phyloP scores from a whole-genome alignment of 2,888 invertebrate species.

The Euzophera pinguis region DNA sequence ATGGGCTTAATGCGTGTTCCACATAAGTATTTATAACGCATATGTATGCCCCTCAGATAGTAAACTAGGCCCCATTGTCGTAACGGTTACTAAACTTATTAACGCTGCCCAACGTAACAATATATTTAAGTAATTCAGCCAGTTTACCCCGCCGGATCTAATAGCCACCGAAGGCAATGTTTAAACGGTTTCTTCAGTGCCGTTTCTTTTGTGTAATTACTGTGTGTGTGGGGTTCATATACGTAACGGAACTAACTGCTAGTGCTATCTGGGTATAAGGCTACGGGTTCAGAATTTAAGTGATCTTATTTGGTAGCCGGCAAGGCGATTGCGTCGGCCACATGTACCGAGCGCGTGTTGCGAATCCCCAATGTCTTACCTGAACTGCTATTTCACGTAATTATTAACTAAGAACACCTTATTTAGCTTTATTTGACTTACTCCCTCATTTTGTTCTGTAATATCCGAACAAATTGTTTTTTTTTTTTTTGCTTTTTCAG shows the following conservation, averaged over 20 bases:
- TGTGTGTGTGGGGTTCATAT: conserved; percentile 56
- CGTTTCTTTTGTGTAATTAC: conserved; percentile 74
- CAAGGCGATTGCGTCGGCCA: conserved; percentile 56
- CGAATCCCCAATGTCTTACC: conserved; percentile 61
- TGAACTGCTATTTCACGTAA: conserved; percentile 55
- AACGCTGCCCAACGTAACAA: conserved; percentile 33
- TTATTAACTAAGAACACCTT: conserved; percentile 51
- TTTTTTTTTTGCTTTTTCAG: not conserved
- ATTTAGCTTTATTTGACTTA: conserved; percentile 47
- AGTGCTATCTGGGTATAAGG: conserved; percentile 61
- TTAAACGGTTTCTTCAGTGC: conserved; percentile 53
- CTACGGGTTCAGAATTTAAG: conserved; percentile 72
- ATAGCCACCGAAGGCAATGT: conserved; percentile 46
- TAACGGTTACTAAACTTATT: conserved; percentile 40
- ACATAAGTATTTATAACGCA: no score
- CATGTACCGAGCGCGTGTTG: conserved; percentile 55
- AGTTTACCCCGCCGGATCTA: conserved; percentile 40
- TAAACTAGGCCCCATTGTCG: conserved; percentile 26
- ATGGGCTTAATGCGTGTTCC: conserved; percentile 5
- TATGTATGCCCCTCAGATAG: conserved; percentile 19
- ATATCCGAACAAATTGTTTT: not conserved
- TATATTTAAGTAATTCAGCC: conserved; percentile 42
- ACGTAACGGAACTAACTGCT: conserved; percentile 60
- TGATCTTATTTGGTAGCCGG: conserved; percentile 68
- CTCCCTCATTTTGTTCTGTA: conserved; percentile 16